Base-by-base conservation (phyloP, 92 coral and sea anemone species). In the Paragorgia papillata region DNA sequence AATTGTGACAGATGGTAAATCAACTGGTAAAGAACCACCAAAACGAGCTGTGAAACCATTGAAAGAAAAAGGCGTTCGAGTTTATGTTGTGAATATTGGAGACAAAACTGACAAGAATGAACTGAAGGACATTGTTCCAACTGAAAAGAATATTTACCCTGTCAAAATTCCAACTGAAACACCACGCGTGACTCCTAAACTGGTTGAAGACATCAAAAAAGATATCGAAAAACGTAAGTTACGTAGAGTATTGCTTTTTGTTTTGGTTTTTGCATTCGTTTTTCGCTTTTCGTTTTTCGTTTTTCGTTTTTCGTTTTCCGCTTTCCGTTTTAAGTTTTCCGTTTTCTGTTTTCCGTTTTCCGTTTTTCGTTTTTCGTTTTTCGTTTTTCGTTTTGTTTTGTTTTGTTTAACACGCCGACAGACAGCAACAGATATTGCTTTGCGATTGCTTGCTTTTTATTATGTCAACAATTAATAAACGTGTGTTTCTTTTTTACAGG, bases 51-150 rank as follows among this genome's bases (percentile, higher is more conserved):
- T 90, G 40, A 87, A 85, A 46, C 57, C 81, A 1, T 62, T 93
- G 24, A 88, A 90, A 57, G 88, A 82, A 48, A 88, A 76, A 41
- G 87, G 88, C 17, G 85, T 83, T 31, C 82, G 75, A 27, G 76
- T 93, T 28, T 93, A 83, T 69, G 89, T 84, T 51, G 90, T 90
- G 64, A 84, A 85, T 34, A 84, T 88, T 53, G 91, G 96, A 13
- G 66, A 86, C 7, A 78, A 82, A 44, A 58, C 89, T 59, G 82
- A 84, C 66, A 81, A 64, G 3, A 69, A 79, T 13, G 77, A 70
- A 70, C 49, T 70, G 73, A 54, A 83, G 34, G 88, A 84, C 40
- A 39, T 84, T 2, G 67, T 84, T 35, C 81, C 81, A 33, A 66
- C 85, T 19, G 81, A 62, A 48, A 73, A 46, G 62, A 66, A 56